Evolutionary conservation across 92 coral and sea anemone species (phyloP), one percentile per base, ranked within the genome.

Genomic region (Palythoa heliodiscus): DNA sequence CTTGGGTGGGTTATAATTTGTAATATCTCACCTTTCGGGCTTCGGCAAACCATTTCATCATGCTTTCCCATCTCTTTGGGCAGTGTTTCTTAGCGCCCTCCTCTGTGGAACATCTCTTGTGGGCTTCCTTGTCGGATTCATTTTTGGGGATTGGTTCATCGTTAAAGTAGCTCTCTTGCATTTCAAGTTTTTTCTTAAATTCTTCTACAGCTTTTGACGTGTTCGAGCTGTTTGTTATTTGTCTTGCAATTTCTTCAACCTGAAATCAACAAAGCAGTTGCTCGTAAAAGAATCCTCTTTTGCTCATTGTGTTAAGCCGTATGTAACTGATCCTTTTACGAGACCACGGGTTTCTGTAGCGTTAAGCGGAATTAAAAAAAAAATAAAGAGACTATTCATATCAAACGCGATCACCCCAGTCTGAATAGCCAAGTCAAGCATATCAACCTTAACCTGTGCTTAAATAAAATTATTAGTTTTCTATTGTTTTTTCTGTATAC

Each of bases 41-140:
- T 79, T 87, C 95, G 12, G 86, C 84, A 84, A 94, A 95, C 98
- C 98, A 95, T 29, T 89, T 83, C 87, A 86, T 89, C 81, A 95
- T 82, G 2, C 94, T 94, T 60, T 87, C 92, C 98, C 98, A 95
- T 22, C 98, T 87, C 35, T 77, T 89, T 61, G 98, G 98, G 67
- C 98, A 95, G 69, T 93, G 80, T 50, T 86, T 93, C 89, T 91
- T 92, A 20, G 98, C 98, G 54, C 91, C 93, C 23, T 92, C 94
- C 60, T 87, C 61, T 43, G 78, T 79, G 58, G 93, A 87, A 76
- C 98, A 94, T 83, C 71, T 87, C 55, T 39, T 75, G 84, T 90
- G 92, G 1, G 98, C 98, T 10, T 95, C 87, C 17, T 92, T 87
- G 85, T 89, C 67, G 17, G 95, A 92, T 78, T 95, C 98, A 55